A percentile compares a stretch with the other conserved stretches of the same genome.
These are phyloP conservation scores for Chironex yamaguchii DNA, from an alignment of 30 jellyfish, hydroid and myxozoan species.

Conservation along the genomic window DNA sequence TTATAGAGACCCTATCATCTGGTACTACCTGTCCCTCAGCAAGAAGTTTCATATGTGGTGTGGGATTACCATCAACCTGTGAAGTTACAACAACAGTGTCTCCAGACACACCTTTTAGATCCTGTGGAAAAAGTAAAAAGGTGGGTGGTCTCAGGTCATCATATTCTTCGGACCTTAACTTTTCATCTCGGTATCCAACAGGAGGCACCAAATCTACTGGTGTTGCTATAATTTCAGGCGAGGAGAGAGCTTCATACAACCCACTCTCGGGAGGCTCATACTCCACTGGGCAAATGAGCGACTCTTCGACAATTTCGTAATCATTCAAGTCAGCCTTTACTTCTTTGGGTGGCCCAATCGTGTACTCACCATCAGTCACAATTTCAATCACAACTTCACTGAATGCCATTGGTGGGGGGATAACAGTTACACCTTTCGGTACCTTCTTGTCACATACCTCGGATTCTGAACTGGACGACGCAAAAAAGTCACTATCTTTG, in stretches of 20 bases:
- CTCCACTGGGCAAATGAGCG: not conserved
- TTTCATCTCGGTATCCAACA: not conserved
- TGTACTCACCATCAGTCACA: not conserved
- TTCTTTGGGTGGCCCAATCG: not conserved
- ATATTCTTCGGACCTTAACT: not conserved
- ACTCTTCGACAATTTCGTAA: not conserved
- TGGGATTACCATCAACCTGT: conserved; percentile 62
- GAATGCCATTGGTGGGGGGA: not conserved
- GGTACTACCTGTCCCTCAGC: conserved; percentile 74
- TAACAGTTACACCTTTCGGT: not conserved
- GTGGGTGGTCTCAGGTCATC: conserved; percentile 28
- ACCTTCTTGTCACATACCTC: not conserved
- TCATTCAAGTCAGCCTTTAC: not conserved
- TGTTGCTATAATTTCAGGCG: not conserved
- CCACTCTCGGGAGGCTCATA: not conserved
- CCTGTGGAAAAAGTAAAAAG: conserved; percentile 23
- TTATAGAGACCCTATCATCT: conserved; percentile 37
- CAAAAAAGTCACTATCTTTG: conserved; percentile 85
- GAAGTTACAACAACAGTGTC: conserved; percentile 50
- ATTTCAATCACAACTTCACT: not conserved
- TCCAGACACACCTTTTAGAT: conserved; percentile 61
- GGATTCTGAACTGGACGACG: conserved; percentile 78
- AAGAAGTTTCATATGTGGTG: conserved; percentile 73
- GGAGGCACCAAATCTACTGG: not conserved
- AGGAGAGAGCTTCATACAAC: too few relatives aligned